Conservation (phyloP, 2,888 invertebrate species). For the Herminia tarsipennalis region DNA sequence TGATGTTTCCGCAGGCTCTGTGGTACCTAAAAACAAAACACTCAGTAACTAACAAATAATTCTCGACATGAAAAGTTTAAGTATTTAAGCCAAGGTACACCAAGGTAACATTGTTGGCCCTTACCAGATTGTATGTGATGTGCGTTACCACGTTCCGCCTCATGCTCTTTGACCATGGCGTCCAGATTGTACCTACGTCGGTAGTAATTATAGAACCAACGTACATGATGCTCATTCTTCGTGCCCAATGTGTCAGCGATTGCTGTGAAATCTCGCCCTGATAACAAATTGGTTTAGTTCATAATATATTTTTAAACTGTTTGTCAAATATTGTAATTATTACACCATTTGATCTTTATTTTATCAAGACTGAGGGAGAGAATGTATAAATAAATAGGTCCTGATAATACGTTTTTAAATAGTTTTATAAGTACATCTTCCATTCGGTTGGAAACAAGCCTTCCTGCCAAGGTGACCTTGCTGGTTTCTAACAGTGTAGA, state of each 20-base stretch:
- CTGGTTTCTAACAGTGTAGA: no score
- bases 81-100: no score
- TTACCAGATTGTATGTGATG: conserved; percentile 80
- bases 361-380: no score
- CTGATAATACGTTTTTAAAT: no score
- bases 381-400: no score
- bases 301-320: not conserved
- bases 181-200: conserved; percentile 96
- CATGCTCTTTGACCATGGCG: conserved; percentile 93
- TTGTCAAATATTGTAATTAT: no score
- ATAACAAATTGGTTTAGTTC: not conserved
- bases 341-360: no score
- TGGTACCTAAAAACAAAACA: conserved; percentile 54
- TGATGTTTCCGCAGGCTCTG: conserved; percentile 69
- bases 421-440: no score
- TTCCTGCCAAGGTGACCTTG: no score
- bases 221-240: conserved; percentile 96
- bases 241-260: conserved; percentile 98
- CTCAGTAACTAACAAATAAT: not conserved
- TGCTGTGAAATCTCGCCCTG: conserved; percentile 94
- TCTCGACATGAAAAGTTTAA: no score
- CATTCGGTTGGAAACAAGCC: no score
- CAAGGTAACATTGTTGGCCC: no score
- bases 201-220: conserved; percentile 96
- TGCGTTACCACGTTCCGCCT: conserved; percentile 89